These are phyloP conservation scores for Periplaneta americana DNA, from an alignment of 1,140 invertebrate species.

Conservation along the genomic window DNA sequence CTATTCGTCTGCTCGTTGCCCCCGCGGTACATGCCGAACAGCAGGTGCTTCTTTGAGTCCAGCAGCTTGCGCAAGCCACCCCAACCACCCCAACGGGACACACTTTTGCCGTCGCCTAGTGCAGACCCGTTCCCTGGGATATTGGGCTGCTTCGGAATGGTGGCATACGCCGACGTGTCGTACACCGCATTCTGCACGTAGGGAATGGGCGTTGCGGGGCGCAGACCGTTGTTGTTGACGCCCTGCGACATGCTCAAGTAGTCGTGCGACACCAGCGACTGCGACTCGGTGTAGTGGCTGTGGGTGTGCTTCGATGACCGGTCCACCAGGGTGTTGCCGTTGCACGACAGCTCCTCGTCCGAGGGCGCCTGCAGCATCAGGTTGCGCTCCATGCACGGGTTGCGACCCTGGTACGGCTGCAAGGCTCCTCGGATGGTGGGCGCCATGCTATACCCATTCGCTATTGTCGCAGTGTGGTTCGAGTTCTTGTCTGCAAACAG, in stretches of 20 bases:
- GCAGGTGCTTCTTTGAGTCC: conserved; percentile 1
- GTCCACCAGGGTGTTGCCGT: conserved; percentile 60
- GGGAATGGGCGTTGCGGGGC: conserved; percentile 56
- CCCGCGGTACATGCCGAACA: not conserved
- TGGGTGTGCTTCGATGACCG: conserved; percentile 56
- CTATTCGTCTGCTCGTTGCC: not conserved
- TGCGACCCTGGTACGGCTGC: conserved; percentile 74
- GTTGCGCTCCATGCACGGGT: conserved; percentile 85
- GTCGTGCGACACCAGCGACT: conserved; percentile 45
- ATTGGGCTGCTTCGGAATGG: conserved; percentile 49
- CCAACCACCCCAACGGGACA: conserved; percentile 28
- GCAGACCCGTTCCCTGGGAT: conserved; percentile 26
- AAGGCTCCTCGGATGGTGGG: not conserved
- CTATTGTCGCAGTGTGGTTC: conserved; percentile 19
- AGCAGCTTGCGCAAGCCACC: conserved; percentile 7
- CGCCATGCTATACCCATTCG: conserved; percentile 4
- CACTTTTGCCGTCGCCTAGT: conserved; percentile 21
- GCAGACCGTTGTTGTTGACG: conserved; percentile 5
- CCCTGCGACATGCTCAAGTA: conserved; percentile 29
- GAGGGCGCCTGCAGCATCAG: conserved; percentile 53
- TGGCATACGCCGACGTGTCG: conserved; percentile 22
- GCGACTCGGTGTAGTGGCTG: conserved; percentile 37
- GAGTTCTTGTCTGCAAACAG: conserved; percentile 12
- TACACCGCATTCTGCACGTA: conserved; percentile 73
- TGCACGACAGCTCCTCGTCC: conserved; percentile 51